Base-by-base conservation (phyloP, 2,797 vertebrate genomes). In the Poliocrania exsul region DNA sequence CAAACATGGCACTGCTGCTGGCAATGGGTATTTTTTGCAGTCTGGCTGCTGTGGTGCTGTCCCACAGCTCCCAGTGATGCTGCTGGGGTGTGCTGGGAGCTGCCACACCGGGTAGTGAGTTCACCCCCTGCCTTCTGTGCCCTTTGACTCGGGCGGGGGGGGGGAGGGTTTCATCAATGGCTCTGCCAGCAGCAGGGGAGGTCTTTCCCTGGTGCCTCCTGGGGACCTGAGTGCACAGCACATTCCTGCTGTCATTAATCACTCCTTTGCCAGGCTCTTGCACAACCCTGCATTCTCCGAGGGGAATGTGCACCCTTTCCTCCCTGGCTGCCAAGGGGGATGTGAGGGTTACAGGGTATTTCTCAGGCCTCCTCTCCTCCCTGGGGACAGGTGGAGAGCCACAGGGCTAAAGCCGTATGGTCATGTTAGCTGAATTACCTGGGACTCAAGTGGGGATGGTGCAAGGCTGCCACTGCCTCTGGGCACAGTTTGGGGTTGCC, bases 191-290 rank as follows among this genome's bases (percentile, higher is more conserved):
- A 33, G 46, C 28, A 18, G 50, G 14, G 33, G n/a, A 13, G 17
- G 9, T 70, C 38, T 84, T 11, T 40, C 6, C 2, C 40, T 46
- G 84, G 8, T 83, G 57, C 26, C 9, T 38, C 61, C 16, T 1
- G 1, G 29, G 74, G 73, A 71, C 66, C 50, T 31, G 44, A 81
- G 62, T 6, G 10, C 75, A 69, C 87, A 81, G 69, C 62, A 29
- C 87, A 80, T 89, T 94, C 85, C 82, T 92, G 80, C 81, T 58
- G 11, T 83, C 90, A 51, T 81, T 88, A 93, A 54, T 90, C 83
- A 88, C 28, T 72, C 58, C 60, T 84, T 77, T 92, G 66, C 77
- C 53, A 28, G 71, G 28, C 66, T 83, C 77, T 81, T 74, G 61
- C 69, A 42, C 87, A 89, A 26, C 50, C 5, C 38, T 53, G 25